These are phyloP conservation scores for Pluvianellus socialis DNA, from an alignment of 2,113 vertebrate species.

Conservation along the genomic window DNA sequence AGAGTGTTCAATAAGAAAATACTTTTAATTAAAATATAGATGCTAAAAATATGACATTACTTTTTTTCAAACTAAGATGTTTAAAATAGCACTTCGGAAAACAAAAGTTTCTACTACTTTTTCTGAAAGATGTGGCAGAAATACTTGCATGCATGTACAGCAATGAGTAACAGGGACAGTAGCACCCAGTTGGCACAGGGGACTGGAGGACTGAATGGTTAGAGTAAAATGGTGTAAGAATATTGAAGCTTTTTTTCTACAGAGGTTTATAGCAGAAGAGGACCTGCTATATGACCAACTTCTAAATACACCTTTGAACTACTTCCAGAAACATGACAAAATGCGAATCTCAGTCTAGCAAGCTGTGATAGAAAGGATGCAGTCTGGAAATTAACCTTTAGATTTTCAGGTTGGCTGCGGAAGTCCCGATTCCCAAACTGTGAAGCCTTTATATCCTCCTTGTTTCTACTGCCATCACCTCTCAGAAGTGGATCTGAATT, in stretches of 20 bases:
- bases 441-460: neutral
- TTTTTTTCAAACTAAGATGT: neutral
- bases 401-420: neutral
- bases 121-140: neutral
- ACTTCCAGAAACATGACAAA: neutral
- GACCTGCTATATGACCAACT: neutral
- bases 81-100: neutral
- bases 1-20: constrained; percentile 32
- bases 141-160: neutral
- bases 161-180: neutral
- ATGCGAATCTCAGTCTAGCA: neutral
- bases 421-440: neutral
- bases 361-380: neutral
- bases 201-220: neutral
- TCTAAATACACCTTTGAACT: neutral
- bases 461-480: neutral
- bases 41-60: neutral
- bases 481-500: neutral
- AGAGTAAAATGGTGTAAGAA: neutral
- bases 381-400: neutral
- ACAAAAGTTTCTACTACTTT: neutral
- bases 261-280: neutral
- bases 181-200: neutral
- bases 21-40: neutral
- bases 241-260: neutral